These are phyloP conservation scores for Toxostoma redivivum DNA, from an alignment of 2,113 vertebrate species.

Conservation along the genomic window DNA sequence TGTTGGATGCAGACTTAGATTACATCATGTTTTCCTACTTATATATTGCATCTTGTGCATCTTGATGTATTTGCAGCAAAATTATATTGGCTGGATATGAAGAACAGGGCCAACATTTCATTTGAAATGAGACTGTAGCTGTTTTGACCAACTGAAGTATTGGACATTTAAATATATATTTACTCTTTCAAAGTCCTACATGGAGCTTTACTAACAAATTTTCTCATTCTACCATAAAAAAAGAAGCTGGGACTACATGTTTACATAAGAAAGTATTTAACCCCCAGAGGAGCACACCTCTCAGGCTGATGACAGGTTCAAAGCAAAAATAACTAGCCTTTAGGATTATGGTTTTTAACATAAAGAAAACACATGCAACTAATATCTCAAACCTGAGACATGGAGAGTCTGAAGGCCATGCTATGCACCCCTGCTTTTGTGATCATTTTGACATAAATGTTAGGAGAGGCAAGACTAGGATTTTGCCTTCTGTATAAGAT, in stretches of 20 bases:
- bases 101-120: background rate
- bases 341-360: background rate
- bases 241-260: background rate
- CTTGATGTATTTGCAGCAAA: background rate
- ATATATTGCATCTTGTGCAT: background rate
- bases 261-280: background rate
- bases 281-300: background rate
- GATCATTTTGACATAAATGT: background rate
- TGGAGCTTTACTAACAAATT: background rate
- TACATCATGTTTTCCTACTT: background rate
- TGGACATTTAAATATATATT: background rate
- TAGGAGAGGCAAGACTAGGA: background rate
- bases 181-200: background rate
- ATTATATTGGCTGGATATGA: background rate
- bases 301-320: background rate
- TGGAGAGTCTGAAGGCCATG: background rate
- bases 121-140: background rate
- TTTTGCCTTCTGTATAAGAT: background rate
- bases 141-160: background rate
- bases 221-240: background rate
- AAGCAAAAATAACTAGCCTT: background rate
- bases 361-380: background rate
- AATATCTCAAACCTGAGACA: background rate
- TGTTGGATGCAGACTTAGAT: background rate
- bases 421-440: rapidly evolving